Evolutionary conservation across 2,113 vertebrate genomes (phyloP).

Genomic region (Neodon shergylaensis): DNA sequence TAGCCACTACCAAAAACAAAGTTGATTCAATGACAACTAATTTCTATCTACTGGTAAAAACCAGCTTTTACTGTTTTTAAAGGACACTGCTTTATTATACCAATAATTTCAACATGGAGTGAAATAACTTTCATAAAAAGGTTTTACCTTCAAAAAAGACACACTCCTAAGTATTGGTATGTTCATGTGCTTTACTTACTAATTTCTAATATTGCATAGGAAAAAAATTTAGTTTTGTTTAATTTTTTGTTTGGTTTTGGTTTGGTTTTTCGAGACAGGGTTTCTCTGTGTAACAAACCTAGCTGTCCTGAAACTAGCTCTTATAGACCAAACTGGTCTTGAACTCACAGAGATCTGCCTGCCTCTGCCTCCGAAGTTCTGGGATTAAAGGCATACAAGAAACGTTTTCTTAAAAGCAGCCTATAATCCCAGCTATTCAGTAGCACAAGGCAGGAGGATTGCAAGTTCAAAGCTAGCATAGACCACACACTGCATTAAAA

Average conservation of each 20-base stretch:
- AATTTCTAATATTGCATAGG: not conserved
- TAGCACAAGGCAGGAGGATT: not conserved
- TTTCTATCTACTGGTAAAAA: not conserved
- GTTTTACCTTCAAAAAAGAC: constrained; percentile 59
- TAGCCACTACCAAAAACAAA: not conserved
- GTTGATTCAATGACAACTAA: not conserved
- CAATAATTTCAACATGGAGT: constrained; percentile 21
- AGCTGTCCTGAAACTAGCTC: too few relatives aligned
- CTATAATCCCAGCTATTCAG: not conserved
- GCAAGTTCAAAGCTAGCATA: not conserved
- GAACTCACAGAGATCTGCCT: too few relatives aligned
- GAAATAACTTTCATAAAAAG: not conserved
- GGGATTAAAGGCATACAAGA: too few relatives aligned
- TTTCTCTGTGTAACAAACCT: too few relatives aligned
- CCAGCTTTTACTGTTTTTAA: not conserved
- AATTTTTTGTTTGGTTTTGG: too few relatives aligned
- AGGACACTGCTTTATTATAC: constrained; percentile 36
- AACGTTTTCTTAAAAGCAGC: not conserved
- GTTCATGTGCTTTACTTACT: not conserved
- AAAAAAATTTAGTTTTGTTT: not conserved
- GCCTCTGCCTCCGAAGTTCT: too few relatives aligned
- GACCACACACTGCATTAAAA: not conserved
- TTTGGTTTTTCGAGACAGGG: too few relatives aligned
- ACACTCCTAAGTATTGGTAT: not conserved
- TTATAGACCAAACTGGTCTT: too few relatives aligned